These are phyloP conservation scores for Lucilia sericata DNA, from an alignment of 1,140 invertebrate genomes.

Conservation along the genomic window DNA sequence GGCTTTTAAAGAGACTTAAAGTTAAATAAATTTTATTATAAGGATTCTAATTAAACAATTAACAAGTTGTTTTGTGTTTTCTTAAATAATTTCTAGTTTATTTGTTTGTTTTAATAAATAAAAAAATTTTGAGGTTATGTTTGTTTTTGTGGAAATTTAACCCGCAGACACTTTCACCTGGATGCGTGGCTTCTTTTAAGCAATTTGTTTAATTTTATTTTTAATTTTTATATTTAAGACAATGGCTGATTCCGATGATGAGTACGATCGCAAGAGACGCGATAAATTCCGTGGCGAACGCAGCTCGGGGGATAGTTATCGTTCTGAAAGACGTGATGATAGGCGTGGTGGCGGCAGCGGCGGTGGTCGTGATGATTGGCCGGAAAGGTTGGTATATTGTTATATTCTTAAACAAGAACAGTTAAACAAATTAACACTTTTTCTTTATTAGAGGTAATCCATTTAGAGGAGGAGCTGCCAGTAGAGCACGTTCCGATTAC, in stretches of 20 bases:
- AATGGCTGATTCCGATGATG: slow-evolving; percentile 93
- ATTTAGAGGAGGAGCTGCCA: slow-evolving; percentile 59
- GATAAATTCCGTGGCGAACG: slow-evolving; percentile 92
- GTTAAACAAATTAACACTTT: too few relatives aligned
- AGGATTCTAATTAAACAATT: not conserved
- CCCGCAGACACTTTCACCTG: slow-evolving; percentile 8
- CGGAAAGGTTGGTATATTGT: slow-evolving; percentile 71
- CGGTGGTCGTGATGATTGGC: slow-evolving; percentile 78
- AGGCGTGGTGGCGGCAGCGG: slow-evolving; percentile 65
- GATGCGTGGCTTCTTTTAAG: slow-evolving; percentile 6
- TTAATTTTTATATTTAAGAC: slow-evolving; percentile 24
- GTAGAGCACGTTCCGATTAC: slow-evolving; percentile 75
- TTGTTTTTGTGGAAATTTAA: not conserved
- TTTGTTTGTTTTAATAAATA: not conserved
- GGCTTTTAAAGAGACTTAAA: not conserved
- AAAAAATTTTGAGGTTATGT: slow-evolving; percentile 35
- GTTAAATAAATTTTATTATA: not conserved
- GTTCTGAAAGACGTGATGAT: slow-evolving; percentile 79
- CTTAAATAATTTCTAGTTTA: not conserved
- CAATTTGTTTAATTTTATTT: not conserved
- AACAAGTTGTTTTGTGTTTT: not conserved
- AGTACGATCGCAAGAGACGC: slow-evolving; percentile 87
- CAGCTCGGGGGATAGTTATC: slow-evolving; percentile 80
- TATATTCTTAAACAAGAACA: too few relatives aligned
- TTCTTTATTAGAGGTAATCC: slow-evolving; percentile 56